Evolutionary conservation across 2,797 vertebrate species (phyloP), one percentile per base, ranked within the genome.

Genomic region (Chloroceryle inda): DNA sequence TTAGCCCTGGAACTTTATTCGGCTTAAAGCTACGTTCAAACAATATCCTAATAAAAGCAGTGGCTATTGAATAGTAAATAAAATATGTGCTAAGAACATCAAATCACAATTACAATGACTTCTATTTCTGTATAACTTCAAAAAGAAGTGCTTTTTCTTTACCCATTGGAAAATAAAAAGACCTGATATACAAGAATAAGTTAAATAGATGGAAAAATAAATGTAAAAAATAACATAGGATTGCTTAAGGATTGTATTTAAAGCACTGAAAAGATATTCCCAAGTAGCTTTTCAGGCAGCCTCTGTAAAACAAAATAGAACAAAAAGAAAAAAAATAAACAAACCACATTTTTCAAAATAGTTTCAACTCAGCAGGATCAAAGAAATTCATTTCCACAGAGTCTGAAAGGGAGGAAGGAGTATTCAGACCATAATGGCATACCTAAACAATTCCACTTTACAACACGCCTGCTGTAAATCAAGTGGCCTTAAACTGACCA

Each of bases 31-130:
- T 93, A 88, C 1, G 7, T 88, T 91, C 91, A 94, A 76, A 92
- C 77, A 92, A 92, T 80, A 77, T 91, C 67, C 86, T 94, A 95
- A 92, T 86, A 84, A 96, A 97, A 94, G 93, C 74, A 92, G 91
- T 76, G 53, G 76, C 29, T 78, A 56, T 52, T 69, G 56, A 93
- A 94, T 94, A 96, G 91, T 89, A 94, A 96, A 94, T 91, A 94
- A 92, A 91, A 89, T 20, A 16, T 5, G 18, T 86, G 94, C 93
- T 84, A 94, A 90, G 72, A 76, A 91, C 37, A 93, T 58, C 62
- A 84, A 85, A 82, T 52, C 64, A 61, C 11, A 44, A 95, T 88
- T 96, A 94, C 78, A 89, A 94, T 91, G 29, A 89, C 73, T 96
- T 91, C 92, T 69, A 89, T 92, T 95, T 96, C 66, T 91, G 53